Evolutionary conservation across 2,113 vertebrate genomes (phyloP).

Genomic region (Myotis brandtii): DNA sequence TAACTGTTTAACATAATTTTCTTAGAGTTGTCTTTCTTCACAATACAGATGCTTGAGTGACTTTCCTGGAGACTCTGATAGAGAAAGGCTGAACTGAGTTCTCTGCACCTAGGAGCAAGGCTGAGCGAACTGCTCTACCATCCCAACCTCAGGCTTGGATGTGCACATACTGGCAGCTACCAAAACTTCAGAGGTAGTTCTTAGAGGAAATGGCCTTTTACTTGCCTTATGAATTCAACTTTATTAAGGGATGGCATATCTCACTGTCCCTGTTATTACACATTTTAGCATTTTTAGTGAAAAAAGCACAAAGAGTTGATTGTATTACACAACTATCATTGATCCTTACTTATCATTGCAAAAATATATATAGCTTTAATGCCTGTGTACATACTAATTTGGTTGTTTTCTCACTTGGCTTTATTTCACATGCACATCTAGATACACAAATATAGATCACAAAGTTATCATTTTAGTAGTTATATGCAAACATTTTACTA

Average conservation of each 20-base stretch:
- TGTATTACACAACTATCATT: neutral
- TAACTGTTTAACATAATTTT: conserved; percentile 22
- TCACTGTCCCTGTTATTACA: neutral
- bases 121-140: neutral
- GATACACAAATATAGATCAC: neutral
- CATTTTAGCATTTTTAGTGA: neutral
- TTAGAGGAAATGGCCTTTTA: conserved; percentile 17
- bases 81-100: neutral
- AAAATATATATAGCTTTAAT: conserved; percentile 5
- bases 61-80: neutral
- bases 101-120: neutral
- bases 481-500: neutral
- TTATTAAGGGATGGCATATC: neutral
- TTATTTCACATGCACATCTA: neutral
- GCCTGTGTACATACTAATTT: neutral
- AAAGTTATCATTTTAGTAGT: neutral
- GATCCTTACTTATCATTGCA: neutral
- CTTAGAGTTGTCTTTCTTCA: neutral
- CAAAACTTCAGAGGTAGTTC: neutral
- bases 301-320: neutral
- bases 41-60: neutral
- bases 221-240: conserved; percentile 4
- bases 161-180: neutral
- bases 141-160: neutral
- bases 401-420: conserved; percentile 1